phyloP scores from a whole-genome alignment of 2,888 invertebrate species.

The Phyllotreta cruciferae region DNA sequence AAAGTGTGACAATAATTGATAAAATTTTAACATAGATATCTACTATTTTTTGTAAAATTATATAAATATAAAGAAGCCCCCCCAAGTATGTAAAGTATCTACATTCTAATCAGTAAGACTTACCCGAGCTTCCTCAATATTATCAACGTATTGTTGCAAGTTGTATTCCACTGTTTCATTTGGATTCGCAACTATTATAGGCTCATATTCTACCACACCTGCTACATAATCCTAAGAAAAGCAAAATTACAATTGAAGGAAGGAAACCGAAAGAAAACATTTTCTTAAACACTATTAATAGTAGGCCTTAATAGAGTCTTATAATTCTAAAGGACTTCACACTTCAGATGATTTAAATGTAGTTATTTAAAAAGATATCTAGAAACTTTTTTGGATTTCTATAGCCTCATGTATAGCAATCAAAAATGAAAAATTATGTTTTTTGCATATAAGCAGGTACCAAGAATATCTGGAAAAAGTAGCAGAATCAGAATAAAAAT shows the following conservation, averaged over 20 bases:
- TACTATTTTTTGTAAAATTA: not conserved
- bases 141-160: slow-evolving; percentile 41
- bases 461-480: too few relatives aligned
- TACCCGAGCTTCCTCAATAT: slow-evolving; percentile 43
- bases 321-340: too few relatives aligned
- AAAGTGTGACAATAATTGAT: slow-evolving; percentile 5
- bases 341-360: too few relatives aligned
- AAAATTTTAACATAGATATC: not conserved
- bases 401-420: too few relatives aligned
- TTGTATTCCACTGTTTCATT: slow-evolving; percentile 42
- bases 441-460: too few relatives aligned
- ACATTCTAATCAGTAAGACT: slow-evolving; percentile 14
- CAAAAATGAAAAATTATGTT: too few relatives aligned
- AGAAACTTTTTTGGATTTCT: too few relatives aligned
- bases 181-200: slow-evolving; percentile 23
- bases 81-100: not conserved
- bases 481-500: too few relatives aligned
- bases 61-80: slow-evolving; percentile 7
- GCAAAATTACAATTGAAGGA: not conserved
- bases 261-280: too few relatives aligned
- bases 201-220: slow-evolving; percentile 44
- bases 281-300: too few relatives aligned
- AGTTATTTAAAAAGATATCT: too few relatives aligned
- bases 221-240: slow-evolving; percentile 43
- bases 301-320: too few relatives aligned